These are phyloP conservation scores for Dissostichus mawsoni DNA, from an alignment of 2,113 vertebrate species.

Conservation along the genomic window DNA sequence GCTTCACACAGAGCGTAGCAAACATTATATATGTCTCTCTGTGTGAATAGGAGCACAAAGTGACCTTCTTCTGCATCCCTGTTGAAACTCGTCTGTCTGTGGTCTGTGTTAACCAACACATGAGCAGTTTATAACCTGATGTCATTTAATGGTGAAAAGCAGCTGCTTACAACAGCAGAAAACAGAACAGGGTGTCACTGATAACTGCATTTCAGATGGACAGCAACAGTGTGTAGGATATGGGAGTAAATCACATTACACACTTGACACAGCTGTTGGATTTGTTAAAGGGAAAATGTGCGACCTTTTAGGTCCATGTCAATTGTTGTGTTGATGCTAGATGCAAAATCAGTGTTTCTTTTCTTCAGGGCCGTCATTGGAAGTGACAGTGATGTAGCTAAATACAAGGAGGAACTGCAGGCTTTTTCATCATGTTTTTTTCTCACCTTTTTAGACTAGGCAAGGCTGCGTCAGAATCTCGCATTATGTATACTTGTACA, in stretches of 20 bases:
- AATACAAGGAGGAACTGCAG: no score
- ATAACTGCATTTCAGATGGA: constrained; percentile 37
- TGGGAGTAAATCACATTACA: constrained; percentile 45
- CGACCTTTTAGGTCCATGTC: no score
- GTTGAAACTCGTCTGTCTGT: not conserved
- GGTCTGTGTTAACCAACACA: constrained; percentile 1
- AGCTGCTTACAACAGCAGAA: constrained; percentile 40
- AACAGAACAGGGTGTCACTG: constrained; percentile 20
- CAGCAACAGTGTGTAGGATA: constrained; percentile 22
- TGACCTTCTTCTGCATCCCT: constrained; percentile 9
- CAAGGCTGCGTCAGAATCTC: no score
- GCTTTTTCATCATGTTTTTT: no score
- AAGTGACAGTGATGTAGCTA: no score
- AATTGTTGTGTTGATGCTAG: no score
- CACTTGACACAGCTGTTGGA: constrained; percentile 40
- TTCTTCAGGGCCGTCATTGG: no score
- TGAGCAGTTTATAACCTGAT: constrained; percentile 6
- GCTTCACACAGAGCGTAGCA: constrained; percentile 5
- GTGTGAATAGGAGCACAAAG: constrained; percentile 15
- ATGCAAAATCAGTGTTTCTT: no score
- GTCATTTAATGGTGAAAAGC: constrained; percentile 23
- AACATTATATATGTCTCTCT: constrained; percentile 11
- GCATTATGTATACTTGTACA: no score
- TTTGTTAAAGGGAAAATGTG: constrained; percentile 1
- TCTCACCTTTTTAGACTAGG: no score